These are phyloP conservation scores for Bruchidius siliquastri DNA, from an alignment of 2,888 invertebrate genomes.

Conservation along the genomic window DNA sequence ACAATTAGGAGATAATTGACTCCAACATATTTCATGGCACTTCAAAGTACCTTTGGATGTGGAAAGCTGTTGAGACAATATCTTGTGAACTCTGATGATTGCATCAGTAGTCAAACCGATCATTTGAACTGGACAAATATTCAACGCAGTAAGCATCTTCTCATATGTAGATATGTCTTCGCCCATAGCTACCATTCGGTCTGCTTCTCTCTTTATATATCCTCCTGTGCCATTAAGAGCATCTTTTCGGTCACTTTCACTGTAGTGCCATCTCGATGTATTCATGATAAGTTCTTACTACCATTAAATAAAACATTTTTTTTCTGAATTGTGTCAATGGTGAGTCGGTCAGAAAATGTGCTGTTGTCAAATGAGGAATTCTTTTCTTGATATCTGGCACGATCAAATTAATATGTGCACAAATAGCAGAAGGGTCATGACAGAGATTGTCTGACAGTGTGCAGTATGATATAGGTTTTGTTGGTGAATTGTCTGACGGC, in stretches of 20 bases:
- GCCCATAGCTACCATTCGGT: constrained; percentile 23
- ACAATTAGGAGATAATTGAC: neutral
- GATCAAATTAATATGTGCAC: constrained; percentile 8
- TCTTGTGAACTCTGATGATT: neutral
- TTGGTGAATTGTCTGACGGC: neutral
- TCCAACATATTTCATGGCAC: neutral
- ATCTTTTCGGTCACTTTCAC: constrained; percentile 38
- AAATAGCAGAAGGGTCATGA: constrained; percentile 13
- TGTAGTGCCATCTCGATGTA: constrained; percentile 33
- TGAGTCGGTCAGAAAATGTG: constrained; percentile 12
- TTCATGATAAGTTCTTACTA: neutral
- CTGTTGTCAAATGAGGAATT: neutral
- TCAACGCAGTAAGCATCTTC: neutral
- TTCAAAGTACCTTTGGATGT: neutral
- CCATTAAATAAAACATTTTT: constrained; percentile 12
- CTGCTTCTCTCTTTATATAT: constrained; percentile 35
- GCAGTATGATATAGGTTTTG: constrained; percentile 6
- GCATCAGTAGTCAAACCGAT: neutral
- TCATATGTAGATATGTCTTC: constrained; percentile 16
- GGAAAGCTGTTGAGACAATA: neutral
- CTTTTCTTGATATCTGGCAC: neutral
- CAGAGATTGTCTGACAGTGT: constrained; percentile 7
- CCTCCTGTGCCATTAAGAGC: constrained; percentile 40
- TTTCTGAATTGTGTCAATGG: constrained; percentile 13
- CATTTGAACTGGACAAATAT: neutral